Percentiles rank a stretch among this genome's conserved stretches.
Conservation (phyloP, 2,797 vertebrate species). For the Malurus splendens region DNA sequence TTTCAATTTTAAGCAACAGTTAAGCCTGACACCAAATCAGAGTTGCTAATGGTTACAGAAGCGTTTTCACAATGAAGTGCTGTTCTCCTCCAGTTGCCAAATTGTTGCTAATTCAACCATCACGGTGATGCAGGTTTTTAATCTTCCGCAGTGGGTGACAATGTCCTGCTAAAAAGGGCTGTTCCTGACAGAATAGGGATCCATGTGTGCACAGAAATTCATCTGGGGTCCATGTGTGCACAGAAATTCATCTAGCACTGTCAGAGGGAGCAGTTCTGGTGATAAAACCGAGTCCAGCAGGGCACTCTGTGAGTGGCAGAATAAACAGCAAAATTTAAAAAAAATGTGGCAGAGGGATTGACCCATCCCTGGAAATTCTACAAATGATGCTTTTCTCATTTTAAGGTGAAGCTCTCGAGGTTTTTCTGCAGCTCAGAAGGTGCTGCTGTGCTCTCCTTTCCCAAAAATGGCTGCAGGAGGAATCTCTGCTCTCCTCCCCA, state of each 20-base stretch:
- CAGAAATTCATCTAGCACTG: no score
- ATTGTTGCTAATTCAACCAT: not conserved
- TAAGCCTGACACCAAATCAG: constrained; percentile 5
- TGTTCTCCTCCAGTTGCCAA: not conserved
- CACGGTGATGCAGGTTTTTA: not conserved
- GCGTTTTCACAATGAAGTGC: not conserved
- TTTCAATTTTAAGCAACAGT: not conserved
- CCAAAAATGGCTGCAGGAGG: not conserved
- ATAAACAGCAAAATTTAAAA: not conserved
- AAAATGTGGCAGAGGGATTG: no score
- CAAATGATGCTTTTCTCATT: not conserved
- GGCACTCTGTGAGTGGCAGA: not conserved
- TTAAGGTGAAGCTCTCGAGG: not conserved
- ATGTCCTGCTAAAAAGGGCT: not conserved
- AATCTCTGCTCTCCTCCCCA: no score
- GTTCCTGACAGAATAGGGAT: not conserved
- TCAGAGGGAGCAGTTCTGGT: not conserved
- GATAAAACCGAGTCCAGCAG: not conserved
- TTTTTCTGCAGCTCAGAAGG: not conserved
- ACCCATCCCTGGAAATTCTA: not conserved
- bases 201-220: no score
- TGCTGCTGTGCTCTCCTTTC: not conserved
- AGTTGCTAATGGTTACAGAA: constrained; percentile 25
- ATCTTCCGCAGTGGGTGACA: not conserved
- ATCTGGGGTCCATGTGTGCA: no score